Base-by-base conservation (phyloP, 2,888 invertebrate genomes). In the Laothoe populi region DNA sequence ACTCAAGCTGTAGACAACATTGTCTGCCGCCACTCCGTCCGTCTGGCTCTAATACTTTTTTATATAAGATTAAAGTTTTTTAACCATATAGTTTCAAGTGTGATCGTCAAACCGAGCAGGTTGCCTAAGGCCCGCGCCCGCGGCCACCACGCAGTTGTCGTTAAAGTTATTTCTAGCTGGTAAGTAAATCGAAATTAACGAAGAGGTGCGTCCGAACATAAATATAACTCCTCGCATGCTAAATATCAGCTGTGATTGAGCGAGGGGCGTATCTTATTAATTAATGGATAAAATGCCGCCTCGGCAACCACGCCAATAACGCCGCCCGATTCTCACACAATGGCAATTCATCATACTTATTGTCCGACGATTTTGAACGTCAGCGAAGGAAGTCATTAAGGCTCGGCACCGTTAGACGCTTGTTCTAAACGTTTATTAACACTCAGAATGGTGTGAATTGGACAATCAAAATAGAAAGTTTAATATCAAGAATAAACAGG, bases 301-400 rank as follows among this genome's bases (percentile, higher is more conserved):
- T 77, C 82, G 81, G 76, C 85, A 84, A 84, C 84, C 81, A 79
- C 83, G 80, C 83, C 83, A 81, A 85, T 84, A 83, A 84, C 77
- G 73, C 78, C 81, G 78, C 78, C 82, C 77, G 79, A 80, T 87
- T 90, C 90, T 86, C 90, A 90, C 87, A 89, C 87, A 84, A 86
- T 81, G 81, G 85, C 87, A 83, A 90, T 89, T 87, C 83, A 90
- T 90, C 89, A 89, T 81, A 87, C 84, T 88, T 86, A 88, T 88
- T 89, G 87, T 89, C 87, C 82, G 90, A 87, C 86, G 88, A 90
- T 88, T 88, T 84, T 70, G 81, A 82, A 87, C 88, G 90, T 91
- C 90, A 90, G 86, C 89, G 78, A 83, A 86, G 84, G 86, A 90
- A 89, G 86, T 87, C 86, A 90, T 90, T 89, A 89, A 81, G 82